These are phyloP conservation scores for Brachypalpus laphriformis DNA, from an alignment of 2,888 invertebrate genomes.

Conservation along the genomic window DNA sequence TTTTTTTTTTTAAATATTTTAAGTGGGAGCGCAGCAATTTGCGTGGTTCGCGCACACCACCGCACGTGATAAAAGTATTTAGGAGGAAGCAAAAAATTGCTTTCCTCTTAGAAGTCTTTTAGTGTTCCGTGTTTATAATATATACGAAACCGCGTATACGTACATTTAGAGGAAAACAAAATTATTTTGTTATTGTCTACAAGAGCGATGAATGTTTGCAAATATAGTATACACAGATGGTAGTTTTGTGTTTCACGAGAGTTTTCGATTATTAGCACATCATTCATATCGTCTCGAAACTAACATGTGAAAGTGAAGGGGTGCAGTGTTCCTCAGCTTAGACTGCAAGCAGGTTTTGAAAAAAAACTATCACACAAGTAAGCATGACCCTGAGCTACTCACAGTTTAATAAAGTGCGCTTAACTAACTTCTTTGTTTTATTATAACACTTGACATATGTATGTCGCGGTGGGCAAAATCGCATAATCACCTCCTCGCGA, in stretches of 20 bases:
- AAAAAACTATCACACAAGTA: no score
- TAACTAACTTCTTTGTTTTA: no score
- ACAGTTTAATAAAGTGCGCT: no score
- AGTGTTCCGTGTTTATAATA: not conserved
- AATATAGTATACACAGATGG: not conserved
- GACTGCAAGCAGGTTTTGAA: no score
- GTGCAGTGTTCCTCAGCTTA: no score
- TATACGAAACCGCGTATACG: not conserved
- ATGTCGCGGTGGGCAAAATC: no score
- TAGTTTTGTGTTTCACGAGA: not conserved
- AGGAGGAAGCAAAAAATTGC: not conserved
- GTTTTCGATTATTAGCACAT: not conserved
- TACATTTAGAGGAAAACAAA: not conserved
- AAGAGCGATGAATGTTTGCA: not conserved
- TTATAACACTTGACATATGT: no score
- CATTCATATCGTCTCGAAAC: not conserved
- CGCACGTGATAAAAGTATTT: slow-evolving; percentile 21
- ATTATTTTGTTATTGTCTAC: not conserved
- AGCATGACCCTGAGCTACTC: no score
- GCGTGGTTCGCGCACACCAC: not conserved
- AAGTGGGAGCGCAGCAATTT: slow-evolving; percentile 11
- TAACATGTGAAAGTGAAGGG: no score
- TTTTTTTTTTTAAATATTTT: not conserved
- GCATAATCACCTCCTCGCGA: no score
- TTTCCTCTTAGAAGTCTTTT: not conserved